Base-by-base conservation (phyloP, 2,113 vertebrate genomes). In the Ammodytes marinus region DNA sequence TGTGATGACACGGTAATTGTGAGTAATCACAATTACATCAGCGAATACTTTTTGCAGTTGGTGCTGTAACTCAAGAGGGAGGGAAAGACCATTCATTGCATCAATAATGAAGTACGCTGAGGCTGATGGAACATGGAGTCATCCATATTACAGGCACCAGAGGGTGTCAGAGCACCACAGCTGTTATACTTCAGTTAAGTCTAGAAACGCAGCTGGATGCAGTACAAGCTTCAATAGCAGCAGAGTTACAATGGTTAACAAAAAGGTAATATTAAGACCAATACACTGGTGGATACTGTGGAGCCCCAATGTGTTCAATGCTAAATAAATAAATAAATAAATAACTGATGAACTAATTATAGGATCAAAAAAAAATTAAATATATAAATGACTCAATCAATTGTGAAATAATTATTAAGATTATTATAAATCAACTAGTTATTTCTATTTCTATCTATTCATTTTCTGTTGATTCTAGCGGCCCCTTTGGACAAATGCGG, bases 61-160 rank as follows among this genome's bases (percentile, higher is more conserved):
- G 54, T 77, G 47, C 59, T 77, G 45, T 59, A 39, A 58, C 58
- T 77, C 47, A 49, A 17, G 49, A 8, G 60, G 35, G 49, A 4
- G 3, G 11, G 60, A 19, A 61, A 60, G 39, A 43, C 57, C 10
- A 42, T 3, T 53, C 79, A 59, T 15, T 76, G 43, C 50, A 57
- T 60, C 14, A 19, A 4, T 3, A 7, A 61, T 86, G 75, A 53
- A 49, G 75, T 74, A 1, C 82, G n/a, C 67, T 52, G 11, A 5
- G 5, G 43, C n/a, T 14, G 8, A 14, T 14, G 17, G 39, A 27
- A 57, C 42, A 69, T 9, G 19, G 63, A 71, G 70, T 82, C 71
- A 78, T 78, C 53, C 63, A n/a, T 58, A 50, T 66, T 71, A 64
- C 76, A 60, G 76, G 70, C 86, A 86, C 50, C 76, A 92, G 89